A percentile compares a stretch with the other conserved stretches of the same genome.
phyloP scores from a whole-genome alignment of 2,888 invertebrate species.

The Noctua janthe region DNA sequence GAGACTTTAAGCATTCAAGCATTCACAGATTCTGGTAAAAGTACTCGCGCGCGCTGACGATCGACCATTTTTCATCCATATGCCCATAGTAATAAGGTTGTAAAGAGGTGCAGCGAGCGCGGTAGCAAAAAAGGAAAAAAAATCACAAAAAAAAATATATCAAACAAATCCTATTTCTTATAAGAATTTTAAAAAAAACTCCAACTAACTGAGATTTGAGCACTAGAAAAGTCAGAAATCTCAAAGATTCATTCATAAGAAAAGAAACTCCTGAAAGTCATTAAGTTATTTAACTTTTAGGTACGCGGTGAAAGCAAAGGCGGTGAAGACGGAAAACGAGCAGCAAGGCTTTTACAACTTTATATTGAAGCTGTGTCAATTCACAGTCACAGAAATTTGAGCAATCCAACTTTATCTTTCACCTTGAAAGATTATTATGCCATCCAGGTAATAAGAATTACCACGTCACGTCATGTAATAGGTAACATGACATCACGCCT shows the following conservation, averaged over 20 bases:
- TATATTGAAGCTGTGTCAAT: conserved; percentile 96
- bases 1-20: neutral
- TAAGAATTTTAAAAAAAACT: neutral
- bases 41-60: neutral
- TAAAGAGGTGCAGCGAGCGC: neutral
- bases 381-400: conserved; percentile 93
- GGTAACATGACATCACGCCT: neutral
- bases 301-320: conserved; percentile 91
- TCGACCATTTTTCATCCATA: neutral
- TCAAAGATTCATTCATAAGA: neutral
- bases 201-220: neutral
- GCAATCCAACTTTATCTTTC: conserved; percentile 90
- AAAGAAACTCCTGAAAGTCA: neutral
- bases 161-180: neutral
- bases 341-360: conserved; percentile 91
- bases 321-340: conserved; percentile 90
- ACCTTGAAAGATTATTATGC: conserved; percentile 94
- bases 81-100: neutral
- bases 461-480: neutral
- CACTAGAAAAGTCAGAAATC: neutral
- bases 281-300: conserved; percentile 74
- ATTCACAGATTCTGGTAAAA: neutral
- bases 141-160: neutral
- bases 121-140: too few relatives aligned
- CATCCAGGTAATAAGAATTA: conserved; percentile 90